Percentiles rank a stretch among this genome's conserved stretches.
These are phyloP conservation scores for Drosophila baimaii DNA, from an alignment of 1,140 invertebrate genomes.

Conservation along the genomic window DNA sequence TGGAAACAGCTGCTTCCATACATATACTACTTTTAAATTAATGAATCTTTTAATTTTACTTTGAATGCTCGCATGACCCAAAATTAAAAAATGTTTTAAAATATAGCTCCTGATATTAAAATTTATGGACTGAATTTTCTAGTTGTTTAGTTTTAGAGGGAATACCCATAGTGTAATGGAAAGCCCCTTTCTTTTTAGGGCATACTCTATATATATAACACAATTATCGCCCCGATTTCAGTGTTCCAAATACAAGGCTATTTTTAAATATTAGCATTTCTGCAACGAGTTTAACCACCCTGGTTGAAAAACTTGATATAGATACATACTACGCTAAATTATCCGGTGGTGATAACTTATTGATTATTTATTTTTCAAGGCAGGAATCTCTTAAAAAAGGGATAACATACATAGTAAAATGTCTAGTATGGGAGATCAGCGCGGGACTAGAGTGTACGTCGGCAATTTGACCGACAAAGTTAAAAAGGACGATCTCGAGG, in stretches of 20 bases:
- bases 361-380: constrained; percentile 68
- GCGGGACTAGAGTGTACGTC: constrained; percentile 92
- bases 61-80: too few species aligned
- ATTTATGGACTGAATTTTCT: background rate
- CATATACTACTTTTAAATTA: too few species aligned
- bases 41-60: too few species aligned
- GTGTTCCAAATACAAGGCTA: constrained; percentile 19
- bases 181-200: constrained; percentile 8
- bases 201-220: constrained; percentile 5
- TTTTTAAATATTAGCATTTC: constrained; percentile 24
- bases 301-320: constrained; percentile 68
- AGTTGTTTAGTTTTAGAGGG: background rate
- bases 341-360: constrained; percentile 70
- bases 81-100: too few species aligned
- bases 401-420: constrained; percentile 31
- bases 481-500: constrained; percentile 94
- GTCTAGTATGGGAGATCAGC: constrained; percentile 83
- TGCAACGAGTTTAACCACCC: constrained; percentile 52
- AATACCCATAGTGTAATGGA: background rate
- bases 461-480: constrained; percentile 92
- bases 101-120: too few species aligned
- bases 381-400: constrained; percentile 43
- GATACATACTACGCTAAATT: constrained; percentile 71
- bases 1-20: too few species aligned
- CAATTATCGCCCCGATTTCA: constrained; percentile 1